A percentile compares a stretch with the other conserved stretches of the same genome.
phyloP scores from a whole-genome alignment of 2,113 vertebrate species.

The Aptenodytes patagonicus region DNA sequence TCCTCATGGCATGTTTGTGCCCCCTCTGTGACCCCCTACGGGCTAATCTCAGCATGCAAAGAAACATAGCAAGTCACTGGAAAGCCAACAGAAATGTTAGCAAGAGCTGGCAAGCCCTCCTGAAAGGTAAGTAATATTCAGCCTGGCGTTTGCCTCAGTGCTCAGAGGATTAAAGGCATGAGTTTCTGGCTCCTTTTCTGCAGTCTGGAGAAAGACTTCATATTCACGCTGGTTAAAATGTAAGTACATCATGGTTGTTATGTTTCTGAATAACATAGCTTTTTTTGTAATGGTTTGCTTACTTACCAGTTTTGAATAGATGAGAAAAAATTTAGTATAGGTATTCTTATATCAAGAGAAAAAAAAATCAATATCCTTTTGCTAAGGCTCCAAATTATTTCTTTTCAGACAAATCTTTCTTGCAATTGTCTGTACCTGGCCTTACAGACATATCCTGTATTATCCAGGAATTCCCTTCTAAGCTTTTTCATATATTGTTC shows the following conservation, averaged over 20 bases:
- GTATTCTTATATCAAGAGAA: not conserved
- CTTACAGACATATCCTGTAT: not conserved
- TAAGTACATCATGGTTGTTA: not conserved
- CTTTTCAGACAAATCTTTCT: not conserved
- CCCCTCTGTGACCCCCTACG: not conserved
- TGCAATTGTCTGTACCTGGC: not conserved
- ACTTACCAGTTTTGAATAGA: not conserved
- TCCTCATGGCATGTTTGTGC: rapidly evolving
- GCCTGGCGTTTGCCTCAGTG: rapidly evolving
- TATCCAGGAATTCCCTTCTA: not conserved
- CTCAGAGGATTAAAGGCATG: not conserved
- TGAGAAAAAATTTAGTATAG: not conserved
- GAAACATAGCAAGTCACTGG: too few relatives aligned
- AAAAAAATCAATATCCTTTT: not conserved
- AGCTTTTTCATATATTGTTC: not conserved
- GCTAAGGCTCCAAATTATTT: not conserved
- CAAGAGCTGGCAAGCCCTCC: not conserved
- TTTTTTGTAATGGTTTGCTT: not conserved
- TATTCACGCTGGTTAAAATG: rapidly evolving
- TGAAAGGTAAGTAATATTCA: not conserved
- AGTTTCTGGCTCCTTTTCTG: not conserved
- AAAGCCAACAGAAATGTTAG: not conserved
- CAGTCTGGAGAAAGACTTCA: not conserved
- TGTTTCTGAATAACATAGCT: not conserved
- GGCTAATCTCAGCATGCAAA: not conserved